phyloP scores from a whole-genome alignment of 2,888 invertebrate species.

The Pyralis farinalis region DNA sequence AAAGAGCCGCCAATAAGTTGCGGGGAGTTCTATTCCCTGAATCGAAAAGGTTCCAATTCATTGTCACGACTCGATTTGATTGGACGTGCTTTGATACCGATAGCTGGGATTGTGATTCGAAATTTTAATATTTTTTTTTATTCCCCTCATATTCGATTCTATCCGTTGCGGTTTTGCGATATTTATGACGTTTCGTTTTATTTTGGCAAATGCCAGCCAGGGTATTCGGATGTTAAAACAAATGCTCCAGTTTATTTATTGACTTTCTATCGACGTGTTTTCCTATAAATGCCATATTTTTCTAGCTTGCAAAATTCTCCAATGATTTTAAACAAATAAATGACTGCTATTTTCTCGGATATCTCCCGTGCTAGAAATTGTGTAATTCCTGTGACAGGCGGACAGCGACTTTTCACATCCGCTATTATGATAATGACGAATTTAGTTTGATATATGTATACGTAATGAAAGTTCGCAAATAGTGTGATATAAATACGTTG shows the following conservation, averaged over 20 bases:
- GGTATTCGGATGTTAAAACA: constrained; percentile 35
- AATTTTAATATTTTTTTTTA: constrained; percentile 69
- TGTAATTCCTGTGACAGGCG: neutral
- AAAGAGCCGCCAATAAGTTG: constrained; percentile 74
- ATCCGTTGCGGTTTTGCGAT: constrained; percentile 63
- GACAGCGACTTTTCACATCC: neutral
- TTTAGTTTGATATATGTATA: constrained; percentile 3
- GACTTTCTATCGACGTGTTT: constrained; percentile 31
- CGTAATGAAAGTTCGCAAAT: constrained; percentile 7
- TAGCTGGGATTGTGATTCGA: constrained; percentile 72
- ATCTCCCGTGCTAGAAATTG: neutral
- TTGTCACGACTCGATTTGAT: constrained; percentile 78
- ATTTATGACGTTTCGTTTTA: constrained; percentile 67
- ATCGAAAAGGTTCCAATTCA: constrained; percentile 75
- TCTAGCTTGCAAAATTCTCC: too few relatives aligned
- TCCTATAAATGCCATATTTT: constrained; percentile 14
- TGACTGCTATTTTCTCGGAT: neutral
- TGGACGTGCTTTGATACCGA: constrained; percentile 79
- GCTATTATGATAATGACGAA: constrained; percentile 5
- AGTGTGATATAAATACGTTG: constrained; percentile 10
- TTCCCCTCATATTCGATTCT: constrained; percentile 69
- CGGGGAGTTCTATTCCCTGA: constrained; percentile 62
- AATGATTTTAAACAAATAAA: neutral
- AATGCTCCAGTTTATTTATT: constrained; percentile 46
- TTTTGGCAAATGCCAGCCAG: constrained; percentile 45